phyloP scores from a whole-genome alignment of 2,888 invertebrate genomes.

The Ashinkailepas kermadecensis region DNA sequence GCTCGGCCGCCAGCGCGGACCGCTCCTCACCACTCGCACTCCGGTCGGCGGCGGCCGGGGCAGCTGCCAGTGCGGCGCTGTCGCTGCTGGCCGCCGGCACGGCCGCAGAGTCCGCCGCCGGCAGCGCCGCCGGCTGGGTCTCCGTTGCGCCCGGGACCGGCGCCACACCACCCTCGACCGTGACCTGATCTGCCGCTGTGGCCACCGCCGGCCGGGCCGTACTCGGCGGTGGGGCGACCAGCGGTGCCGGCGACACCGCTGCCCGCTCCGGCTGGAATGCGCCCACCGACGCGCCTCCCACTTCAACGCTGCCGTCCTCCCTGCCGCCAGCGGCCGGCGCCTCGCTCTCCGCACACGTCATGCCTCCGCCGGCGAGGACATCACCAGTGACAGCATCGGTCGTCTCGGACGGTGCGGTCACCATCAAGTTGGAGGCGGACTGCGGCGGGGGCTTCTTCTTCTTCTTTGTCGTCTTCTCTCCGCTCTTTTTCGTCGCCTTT shows the following conservation, averaged over 20 bases:
- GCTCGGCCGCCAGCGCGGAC: not conserved
- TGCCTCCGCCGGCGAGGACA: slow-evolving; percentile 27
- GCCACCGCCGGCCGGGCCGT: too few species aligned
- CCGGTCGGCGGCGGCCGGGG: too few species aligned
- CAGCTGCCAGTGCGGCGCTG: too few species aligned
- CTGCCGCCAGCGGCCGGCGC: not conserved
- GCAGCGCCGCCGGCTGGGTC: not conserved
- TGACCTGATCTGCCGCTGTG: too few species aligned
- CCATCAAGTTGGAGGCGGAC: slow-evolving; percentile 15
- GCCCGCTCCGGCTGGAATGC: too few species aligned
- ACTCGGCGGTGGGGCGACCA: too few species aligned
- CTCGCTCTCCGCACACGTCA: slow-evolving; percentile 24
- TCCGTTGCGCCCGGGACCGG: not conserved
- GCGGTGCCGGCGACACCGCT: too few species aligned
- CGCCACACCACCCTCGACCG: not conserved
- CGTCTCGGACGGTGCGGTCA: too few species aligned
- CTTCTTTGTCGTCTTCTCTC: slow-evolving; percentile 27
- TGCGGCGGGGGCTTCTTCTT: slow-evolving; percentile 28
- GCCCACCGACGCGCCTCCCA: too few species aligned
- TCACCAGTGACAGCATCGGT: too few species aligned
- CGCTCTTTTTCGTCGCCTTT: slow-evolving; percentile 22
- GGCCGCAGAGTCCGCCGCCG: not conserved
- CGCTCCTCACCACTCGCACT: not conserved
- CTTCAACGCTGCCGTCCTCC: not conserved
- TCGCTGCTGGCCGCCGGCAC: too few species aligned